Conservation (phyloP, 2,888 invertebrate genomes). For the Cephus sareptanus region DNA sequence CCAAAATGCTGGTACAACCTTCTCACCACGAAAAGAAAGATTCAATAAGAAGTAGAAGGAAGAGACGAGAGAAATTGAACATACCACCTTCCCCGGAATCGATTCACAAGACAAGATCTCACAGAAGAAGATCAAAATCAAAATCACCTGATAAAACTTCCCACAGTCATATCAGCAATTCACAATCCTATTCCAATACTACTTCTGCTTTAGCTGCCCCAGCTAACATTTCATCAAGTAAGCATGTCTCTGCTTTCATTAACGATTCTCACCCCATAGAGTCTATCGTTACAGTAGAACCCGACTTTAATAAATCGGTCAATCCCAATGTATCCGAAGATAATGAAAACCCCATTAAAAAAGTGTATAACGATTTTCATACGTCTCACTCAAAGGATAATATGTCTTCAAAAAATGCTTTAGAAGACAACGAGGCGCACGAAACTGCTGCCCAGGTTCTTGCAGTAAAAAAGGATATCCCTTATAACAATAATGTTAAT, state of each 20-base stretch:
- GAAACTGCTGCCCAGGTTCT: conserved; percentile 19
- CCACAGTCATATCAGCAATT: not conserved
- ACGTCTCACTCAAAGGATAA: not conserved
- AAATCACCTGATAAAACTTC: conserved; percentile 39
- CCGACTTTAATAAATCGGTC: not conserved
- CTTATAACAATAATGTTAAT: conserved; percentile 5
- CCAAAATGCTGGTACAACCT: conserved; percentile 52
- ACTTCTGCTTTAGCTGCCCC: not conserved
- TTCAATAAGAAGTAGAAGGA: conserved; percentile 37
- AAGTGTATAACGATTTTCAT: not conserved
- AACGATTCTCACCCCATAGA: not conserved
- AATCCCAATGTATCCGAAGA: not conserved
- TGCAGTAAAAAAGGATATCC: not conserved
- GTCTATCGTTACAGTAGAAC: not conserved
- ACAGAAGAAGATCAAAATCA: conserved; percentile 37
- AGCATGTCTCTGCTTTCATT: not conserved
- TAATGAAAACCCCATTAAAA: not conserved
- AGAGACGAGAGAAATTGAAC: conserved; percentile 26
- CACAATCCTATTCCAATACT: conserved; percentile 15
- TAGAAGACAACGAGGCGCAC: not conserved
- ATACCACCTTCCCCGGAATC: conserved; percentile 45
- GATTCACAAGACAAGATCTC: conserved; percentile 27
- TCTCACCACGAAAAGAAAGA: conserved; percentile 35
- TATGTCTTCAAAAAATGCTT: not conserved
- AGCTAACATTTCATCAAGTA: not conserved